A percentile compares a stretch with the other conserved stretches of the same genome.
Conservation (phyloP, 2,797 vertebrate genomes). For the Sphenopsis melanotis region DNA sequence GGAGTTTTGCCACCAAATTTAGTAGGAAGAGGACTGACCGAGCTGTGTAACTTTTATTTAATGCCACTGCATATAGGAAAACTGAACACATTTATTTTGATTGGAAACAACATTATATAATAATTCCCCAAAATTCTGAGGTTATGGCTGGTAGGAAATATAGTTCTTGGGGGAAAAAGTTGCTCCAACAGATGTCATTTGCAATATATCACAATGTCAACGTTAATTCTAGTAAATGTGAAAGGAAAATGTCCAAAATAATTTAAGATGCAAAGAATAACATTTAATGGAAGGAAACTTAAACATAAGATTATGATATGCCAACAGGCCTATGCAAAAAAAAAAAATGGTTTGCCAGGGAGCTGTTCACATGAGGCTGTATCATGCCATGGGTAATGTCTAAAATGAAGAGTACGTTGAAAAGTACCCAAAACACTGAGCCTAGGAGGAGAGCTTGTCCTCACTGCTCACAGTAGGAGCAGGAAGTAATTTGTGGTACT, state of each 20-base stretch:
- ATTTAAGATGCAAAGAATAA: background rate
- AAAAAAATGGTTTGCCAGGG: background rate
- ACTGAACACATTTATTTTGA: slow-evolving; percentile 43
- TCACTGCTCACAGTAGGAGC: background rate
- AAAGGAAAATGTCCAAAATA: background rate
- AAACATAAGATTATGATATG: background rate
- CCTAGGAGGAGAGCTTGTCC: background rate
- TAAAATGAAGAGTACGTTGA: background rate
- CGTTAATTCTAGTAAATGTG: background rate
- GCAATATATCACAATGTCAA: slow-evolving; percentile 27
- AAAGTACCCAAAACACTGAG: background rate
- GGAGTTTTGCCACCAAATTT: slow-evolving; percentile 26
- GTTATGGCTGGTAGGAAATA: slow-evolving; percentile 7
- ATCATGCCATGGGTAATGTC: background rate
- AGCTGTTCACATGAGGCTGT: background rate
- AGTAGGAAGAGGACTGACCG: background rate
- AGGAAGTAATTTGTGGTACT: background rate
- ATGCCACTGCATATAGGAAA: slow-evolving; percentile 31
- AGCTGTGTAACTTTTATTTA: slow-evolving; percentile 30
- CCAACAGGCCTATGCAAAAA: background rate
- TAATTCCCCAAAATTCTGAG: slow-evolving; percentile 16
- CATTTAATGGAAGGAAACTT: background rate
- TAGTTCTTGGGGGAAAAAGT: background rate
- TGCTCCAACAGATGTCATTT: slow-evolving; percentile 24
- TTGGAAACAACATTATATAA: slow-evolving; percentile 42